Evolutionary conservation across 2,113 vertebrate species (phyloP), one percentile per base, ranked within the genome.

Genomic region (Vicugna pacos): DNA sequence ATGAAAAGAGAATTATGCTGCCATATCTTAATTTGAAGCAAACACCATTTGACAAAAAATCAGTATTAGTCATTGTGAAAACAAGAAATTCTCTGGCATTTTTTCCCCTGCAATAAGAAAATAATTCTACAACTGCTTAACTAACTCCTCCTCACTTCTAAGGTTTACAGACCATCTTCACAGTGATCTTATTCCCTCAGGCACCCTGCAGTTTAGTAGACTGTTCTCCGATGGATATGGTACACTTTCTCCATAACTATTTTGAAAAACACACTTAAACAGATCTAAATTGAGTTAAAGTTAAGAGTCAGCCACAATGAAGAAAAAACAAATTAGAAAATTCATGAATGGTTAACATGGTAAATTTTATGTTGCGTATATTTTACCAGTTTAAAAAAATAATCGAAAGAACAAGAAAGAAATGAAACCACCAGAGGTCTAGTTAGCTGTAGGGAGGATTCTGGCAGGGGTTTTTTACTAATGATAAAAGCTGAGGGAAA

Each of bases 401-500:
- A 65, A 20, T 58, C 46, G 38, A 89, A 52, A 13, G 22, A 60
- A 48, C 75, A 85, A 85, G 26, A 84, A 85, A 85, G 26, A 84
- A 89, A 93, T 70, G 62, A 60, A 91, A 77, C 20, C 12, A 26
- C 26, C 62, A 76, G 26, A 75, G 32, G 15, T 69, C 38, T 54
- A 84, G 52, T 22, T 62, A 67, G n/a, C 60, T 93, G 28, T n/a
- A 69, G 26, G 69, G 50, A 92, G 60, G 38, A 76, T 76, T 89
- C 35, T 38, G 28, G 58, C 19, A 88, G 54, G 19, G 16, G 50
- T 70, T 54, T 70, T 70, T 22, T 89, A 64, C 28, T 89, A 76
- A 94, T 11, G 32, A 77, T 77, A 93, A 70, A 84, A 84, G 65
- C 42, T 69, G 26, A 91, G 26, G 38, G 38, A 82, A 93, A 76